A percentile compares a stretch with the other conserved stretches of the same genome.
Evolutionary conservation across 2,113 vertebrate genomes (phyloP).

Genomic region (Myrmecophaga tridactyla): DNA sequence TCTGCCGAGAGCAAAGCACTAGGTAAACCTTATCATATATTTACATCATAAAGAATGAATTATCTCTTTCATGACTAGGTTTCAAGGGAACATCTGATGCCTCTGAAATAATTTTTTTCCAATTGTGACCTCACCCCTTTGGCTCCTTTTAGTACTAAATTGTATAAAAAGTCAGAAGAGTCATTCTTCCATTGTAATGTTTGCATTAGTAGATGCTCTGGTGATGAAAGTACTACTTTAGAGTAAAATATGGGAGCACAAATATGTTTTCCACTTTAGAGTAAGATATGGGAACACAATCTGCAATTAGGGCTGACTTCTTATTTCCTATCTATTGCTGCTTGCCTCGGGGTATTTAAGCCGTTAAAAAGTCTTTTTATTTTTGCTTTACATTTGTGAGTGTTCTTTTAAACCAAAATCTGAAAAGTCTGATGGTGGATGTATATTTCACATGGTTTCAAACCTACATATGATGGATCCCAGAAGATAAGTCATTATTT

Average conservation of each 20-base stretch:
- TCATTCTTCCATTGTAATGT: neutral
- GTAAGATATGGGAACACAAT: neutral
- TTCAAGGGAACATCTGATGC: neutral
- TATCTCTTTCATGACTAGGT: neutral
- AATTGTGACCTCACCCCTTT: neutral
- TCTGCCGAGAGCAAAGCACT: conserved; percentile 7
- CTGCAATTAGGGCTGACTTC: neutral
- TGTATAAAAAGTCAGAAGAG: neutral
- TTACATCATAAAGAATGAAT: neutral
- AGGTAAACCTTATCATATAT: neutral
- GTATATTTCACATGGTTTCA: neutral
- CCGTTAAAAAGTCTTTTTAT: neutral
- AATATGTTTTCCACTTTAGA: neutral
- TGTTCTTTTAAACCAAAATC: neutral
- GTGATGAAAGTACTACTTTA: neutral
- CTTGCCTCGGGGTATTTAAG: neutral
- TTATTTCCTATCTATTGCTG: neutral
- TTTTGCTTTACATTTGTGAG: conserved; percentile 16
- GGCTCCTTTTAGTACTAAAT: neutral
- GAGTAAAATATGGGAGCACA: neutral
- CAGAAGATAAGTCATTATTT: neutral
- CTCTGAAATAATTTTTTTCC: neutral
- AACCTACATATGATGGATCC: neutral
- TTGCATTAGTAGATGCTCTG: neutral
- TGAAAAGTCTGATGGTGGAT: neutral